phyloP scores from a whole-genome alignment of 2,888 invertebrate genomes.

The Hyles lineata region DNA sequence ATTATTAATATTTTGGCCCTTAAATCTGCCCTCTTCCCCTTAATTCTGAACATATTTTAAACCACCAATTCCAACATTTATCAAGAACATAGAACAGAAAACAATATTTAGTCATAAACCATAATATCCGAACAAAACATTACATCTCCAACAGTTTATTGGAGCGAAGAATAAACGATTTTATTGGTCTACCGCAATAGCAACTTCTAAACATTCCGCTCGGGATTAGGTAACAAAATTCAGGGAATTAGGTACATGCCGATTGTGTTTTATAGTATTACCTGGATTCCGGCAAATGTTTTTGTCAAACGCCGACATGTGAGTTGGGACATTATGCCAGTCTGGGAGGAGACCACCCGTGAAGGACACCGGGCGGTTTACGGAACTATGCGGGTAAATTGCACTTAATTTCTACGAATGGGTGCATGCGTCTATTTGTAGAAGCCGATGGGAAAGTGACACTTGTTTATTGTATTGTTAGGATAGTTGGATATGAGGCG shows the following conservation, averaged over 20 bases:
- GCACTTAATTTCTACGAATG: conserved; percentile 27
- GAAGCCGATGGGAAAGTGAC: conserved; percentile 1
- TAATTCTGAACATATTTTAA: too few species aligned
- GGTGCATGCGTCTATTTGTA: conserved; percentile 27
- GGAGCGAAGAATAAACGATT: conserved; percentile 35
- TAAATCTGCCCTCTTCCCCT: too few species aligned
- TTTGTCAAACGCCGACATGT: conserved; percentile 68
- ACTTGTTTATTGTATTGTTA: neutral
- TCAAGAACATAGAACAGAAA: too few species aligned
- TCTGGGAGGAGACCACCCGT: conserved; percentile 74
- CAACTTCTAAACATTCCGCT: conserved; percentile 51
- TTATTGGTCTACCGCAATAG: conserved; percentile 58
- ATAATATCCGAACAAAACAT: neutral
- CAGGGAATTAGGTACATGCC: conserved; percentile 51
- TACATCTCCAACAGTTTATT: conserved; percentile 1
- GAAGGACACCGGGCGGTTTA: conserved; percentile 63
- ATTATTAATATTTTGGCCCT: too few species aligned
- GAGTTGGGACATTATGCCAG: conserved; percentile 73
- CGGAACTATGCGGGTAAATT: conserved; percentile 49
- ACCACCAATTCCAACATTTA: too few species aligned
- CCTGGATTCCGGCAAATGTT: conserved; percentile 68
- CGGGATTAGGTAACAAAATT: conserved; percentile 59
- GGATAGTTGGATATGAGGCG: neutral
- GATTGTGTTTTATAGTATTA: conserved; percentile 64
- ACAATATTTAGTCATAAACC: neutral